Base-by-base conservation (phyloP, 2,113 vertebrate species). In the Chaetops frenatus region DNA sequence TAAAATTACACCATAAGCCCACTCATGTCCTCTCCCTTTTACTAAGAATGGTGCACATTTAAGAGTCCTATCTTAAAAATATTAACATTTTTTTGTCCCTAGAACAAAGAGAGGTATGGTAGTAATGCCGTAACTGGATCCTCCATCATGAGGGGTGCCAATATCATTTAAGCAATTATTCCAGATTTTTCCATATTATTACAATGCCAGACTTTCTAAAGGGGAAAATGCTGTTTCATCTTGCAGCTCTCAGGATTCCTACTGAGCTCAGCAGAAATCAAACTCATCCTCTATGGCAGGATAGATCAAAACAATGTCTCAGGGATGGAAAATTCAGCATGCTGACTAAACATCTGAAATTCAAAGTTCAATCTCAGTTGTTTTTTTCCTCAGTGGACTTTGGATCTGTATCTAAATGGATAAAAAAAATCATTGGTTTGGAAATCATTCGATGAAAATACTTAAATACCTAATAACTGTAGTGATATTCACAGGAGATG, bases 291-390 rank as follows among this genome's bases (percentile, higher is more conserved):
- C 54, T 50, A 60, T 54, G 35, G 42, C 42, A 67, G 20, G 27
- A 81, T 25, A 16, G 15, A 61, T 23, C 64, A 94, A 79, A 95
- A 65, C 71, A 82, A 81, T 36, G 1, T 47, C 76, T 90, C 36
- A 24, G 69, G 12, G 51, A 74, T 45, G 40, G 64, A 88, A 90
- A 86, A 92, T 70, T 24, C 38, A 94, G 79, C 71, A 71, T 61
- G 90, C 82, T 95, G 93, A 95, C 93, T 93, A 86, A 92, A 92
- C 83, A 67, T 62, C 29, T 69, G 44, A 91, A 86, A 92, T 88
- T 82, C 93, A 95, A 96, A 96, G 88, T 93, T 96, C 95, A 95
- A 23, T 74, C 71, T 74, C 69, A 33, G 35, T 47, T 84, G 61
- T 77, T 72, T 67, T 64, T 50, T 87, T 57, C 24, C 62, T 70